Base-by-base conservation (phyloP, 2,113 vertebrate species). In the Callionymus lyra region DNA sequence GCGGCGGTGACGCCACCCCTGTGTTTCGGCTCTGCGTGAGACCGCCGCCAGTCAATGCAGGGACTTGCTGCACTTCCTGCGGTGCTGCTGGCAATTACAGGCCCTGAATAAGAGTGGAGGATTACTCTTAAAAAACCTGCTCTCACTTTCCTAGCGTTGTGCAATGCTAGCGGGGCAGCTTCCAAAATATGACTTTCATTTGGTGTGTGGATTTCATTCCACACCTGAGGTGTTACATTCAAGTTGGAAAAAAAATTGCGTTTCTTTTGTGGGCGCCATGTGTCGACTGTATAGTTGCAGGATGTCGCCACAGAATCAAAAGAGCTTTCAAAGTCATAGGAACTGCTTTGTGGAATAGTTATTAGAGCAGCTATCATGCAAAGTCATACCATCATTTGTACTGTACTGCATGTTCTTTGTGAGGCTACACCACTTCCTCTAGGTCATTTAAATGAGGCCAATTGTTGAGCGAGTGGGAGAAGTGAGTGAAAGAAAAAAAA, bases 31-130 rank as follows among this genome's bases (percentile, higher is more conserved):
- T 49, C 68, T 47, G 60, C 63, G 54, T 63, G 70, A 63, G 53
- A 53, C 66, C 16, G 51, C 45, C 13, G 53, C 34, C 38, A 35
- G 56, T 79, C 80, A 68, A 79, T 80, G 77, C 57, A 9, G 59
- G 46, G 69, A 66, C 77, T 65, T 58, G 49, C 63, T 67, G 59
- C 53, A 55, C 46, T 63, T 68, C 68, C 80, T 69, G 76, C 76
- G 75, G 71, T 11, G 65, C 56, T 50, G 56, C 75, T 73, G 68
- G 72, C 69, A 72, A 72, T 74, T 76, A 79, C 62, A 53, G 62
- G 38, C 50, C 57, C 43, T 6, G 34, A 77, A 68, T 70, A 66
- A 50, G 49, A 43, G 45, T 45, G 43, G 12, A 39, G 69, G 50
- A 76, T 70, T 74, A 63, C 63, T 52, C 48, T 46, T 44, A 49